Conservation (phyloP, 2,113 vertebrate genomes). For the Capra hircus region DNA sequence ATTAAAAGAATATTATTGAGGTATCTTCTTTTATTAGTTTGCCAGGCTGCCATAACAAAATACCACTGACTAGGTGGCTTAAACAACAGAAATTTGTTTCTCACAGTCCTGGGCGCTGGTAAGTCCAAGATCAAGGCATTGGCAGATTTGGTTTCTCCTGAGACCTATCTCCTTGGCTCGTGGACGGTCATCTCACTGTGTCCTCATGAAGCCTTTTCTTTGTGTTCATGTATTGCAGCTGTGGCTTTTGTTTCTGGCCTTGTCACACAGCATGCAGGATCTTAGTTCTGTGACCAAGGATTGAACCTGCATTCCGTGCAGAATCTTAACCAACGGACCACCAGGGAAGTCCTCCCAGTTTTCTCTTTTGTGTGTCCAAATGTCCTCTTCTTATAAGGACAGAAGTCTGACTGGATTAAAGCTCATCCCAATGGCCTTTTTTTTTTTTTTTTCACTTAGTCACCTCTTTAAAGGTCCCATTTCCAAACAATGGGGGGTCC, state of each 20-base stretch:
- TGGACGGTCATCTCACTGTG: neutral
- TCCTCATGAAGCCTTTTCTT: neutral
- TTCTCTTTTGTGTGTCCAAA: neutral
- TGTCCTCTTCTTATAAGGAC: neutral
- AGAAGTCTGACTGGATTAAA: neutral
- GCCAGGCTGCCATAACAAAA: neutral
- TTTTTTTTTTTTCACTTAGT: neutral
- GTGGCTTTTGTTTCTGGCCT: neutral
- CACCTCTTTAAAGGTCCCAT: neutral
- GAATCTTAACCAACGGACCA: neutral
- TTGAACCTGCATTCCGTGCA: neutral
- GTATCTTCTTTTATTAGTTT: neutral
- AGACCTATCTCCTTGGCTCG: neutral
- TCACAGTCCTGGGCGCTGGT: neutral
- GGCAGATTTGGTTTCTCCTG: neutral
- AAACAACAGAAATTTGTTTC: neutral
- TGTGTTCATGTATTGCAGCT: neutral
- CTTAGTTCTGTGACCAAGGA: neutral
- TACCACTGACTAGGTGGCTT: neutral
- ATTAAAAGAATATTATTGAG: neutral
- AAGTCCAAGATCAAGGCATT: neutral
- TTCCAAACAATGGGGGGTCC: neutral
- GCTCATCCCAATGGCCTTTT: neutral
- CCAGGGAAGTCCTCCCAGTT: neutral
- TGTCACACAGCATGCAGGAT: neutral